Percentiles rank a stretch among this genome's conserved stretches.
Conservation (phyloP, 2,797 vertebrate species). For the Epinephelus awoara region DNA sequence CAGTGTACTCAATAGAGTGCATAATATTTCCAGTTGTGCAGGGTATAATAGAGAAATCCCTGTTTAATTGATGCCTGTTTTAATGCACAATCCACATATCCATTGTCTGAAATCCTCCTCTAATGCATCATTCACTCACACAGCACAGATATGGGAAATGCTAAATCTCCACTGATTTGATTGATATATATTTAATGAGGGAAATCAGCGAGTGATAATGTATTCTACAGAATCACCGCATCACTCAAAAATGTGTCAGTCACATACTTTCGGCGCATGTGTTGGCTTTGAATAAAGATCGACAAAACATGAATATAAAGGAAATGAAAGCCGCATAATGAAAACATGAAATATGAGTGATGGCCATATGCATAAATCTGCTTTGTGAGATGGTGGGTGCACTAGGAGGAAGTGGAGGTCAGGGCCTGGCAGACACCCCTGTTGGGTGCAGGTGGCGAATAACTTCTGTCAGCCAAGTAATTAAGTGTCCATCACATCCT, state of each 20-base stretch:
- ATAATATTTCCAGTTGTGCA: background rate
- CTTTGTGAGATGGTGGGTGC: conserved; percentile 66
- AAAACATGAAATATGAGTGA: conserved; percentile 58
- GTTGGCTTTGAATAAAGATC: background rate
- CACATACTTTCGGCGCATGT: background rate
- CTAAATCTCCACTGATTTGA: conserved; percentile 10
- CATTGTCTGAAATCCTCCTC: background rate
- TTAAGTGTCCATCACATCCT: conserved; percentile 85
- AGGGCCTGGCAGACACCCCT: conserved; percentile 80
- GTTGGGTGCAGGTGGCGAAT: conserved; percentile 83
- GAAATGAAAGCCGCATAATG: conserved; percentile 42
- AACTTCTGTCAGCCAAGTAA: conserved; percentile 86
- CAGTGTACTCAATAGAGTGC: background rate
- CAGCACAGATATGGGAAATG: background rate
- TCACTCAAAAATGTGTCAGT: background rate
- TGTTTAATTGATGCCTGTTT: background rate
- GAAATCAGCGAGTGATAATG: background rate
- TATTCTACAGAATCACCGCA: conserved; percentile 17
- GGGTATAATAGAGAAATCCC: background rate
- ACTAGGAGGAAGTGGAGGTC: conserved; percentile 80
- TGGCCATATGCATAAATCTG: conserved; percentile 71
- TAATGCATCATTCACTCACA: background rate
- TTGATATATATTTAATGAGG: conserved; percentile 26
- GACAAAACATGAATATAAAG: conserved; percentile 12
- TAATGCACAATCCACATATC: background rate